Base-by-base conservation (phyloP, 1,140 invertebrate genomes). In the Caerostris extrusa region DNA sequence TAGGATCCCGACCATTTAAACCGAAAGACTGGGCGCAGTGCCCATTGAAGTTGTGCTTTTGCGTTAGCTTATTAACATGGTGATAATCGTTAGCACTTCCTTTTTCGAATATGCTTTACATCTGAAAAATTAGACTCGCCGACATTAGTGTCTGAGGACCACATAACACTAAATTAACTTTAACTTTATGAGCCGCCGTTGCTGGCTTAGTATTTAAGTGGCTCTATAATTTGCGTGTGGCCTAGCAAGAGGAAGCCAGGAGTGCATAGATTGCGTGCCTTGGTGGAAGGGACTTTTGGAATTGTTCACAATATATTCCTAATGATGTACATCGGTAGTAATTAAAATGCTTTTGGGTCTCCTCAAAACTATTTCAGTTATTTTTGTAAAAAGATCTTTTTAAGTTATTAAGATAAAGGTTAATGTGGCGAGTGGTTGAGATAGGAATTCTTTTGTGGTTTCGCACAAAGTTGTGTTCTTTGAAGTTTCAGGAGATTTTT, bases 91-190 rank as follows among this genome's bases (percentile, higher is more conserved):
- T 92, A 56, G 58, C 90, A 85, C 81, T 92, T 92, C 90, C 90
- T 92, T 92, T 92, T 92, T 92, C 77, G 71, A 92, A 56, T 92
- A 92, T 92, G 81, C 90, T 92, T 92, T 92, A 92, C 90, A 92
- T 64, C 57, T 92, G 90, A 92, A 92, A 92, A 92, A 92, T 92
- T 92, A 92, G 90, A 85, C 81, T 19, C 81, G 53, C 81, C 57
- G 61, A 92, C 90, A 92, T 92, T 92, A 92, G 81, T 85, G 81
- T 85, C 90, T 92, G 50, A 69, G 56, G 82, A 85, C 81, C 90
- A 85, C 90, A 92, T 92, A 92, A 92, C 81, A 92, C 90, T 92
- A 92, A 92, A 92, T 92, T 92, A 92, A 92, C 81, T 92, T 92
- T 92, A 92, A 92, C 90, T 92, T 92, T 92, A 92, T 92, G 90